Conservation (phyloP, 2,113 vertebrate genomes). For the Spizaetus ornatus region DNA sequence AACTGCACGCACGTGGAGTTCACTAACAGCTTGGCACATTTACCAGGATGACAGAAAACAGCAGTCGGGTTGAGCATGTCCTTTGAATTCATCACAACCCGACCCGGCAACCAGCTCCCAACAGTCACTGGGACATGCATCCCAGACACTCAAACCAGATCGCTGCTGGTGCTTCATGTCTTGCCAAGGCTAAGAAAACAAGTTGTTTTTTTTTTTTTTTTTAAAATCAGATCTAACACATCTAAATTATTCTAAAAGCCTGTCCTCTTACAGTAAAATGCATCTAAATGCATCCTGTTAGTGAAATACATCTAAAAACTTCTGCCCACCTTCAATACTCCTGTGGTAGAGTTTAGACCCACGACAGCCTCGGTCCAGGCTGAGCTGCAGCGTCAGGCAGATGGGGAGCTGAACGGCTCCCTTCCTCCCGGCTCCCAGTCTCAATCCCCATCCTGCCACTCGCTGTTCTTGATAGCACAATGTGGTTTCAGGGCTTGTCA, state of each 20-base stretch:
- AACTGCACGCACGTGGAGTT: rapidly evolving
- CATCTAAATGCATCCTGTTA: too few species aligned
- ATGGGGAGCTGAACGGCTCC: rapidly evolving
- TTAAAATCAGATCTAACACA: not conserved
- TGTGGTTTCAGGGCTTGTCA: not conserved
- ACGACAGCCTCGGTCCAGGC: rapidly evolving
- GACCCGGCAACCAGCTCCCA: not conserved
- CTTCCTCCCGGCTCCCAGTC: not conserved
- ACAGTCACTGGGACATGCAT: rapidly evolving
- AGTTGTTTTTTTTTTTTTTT: rapidly evolving
- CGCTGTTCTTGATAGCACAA: not conserved
- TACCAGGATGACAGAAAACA: not conserved
- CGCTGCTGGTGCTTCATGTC: not conserved
- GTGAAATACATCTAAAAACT: not conserved
- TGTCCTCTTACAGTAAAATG: not conserved
- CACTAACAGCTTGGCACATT: not conserved
- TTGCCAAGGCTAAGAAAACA: not conserved
- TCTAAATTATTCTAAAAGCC: not conserved
- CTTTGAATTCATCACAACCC: not conserved
- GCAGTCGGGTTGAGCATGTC: rapidly evolving
- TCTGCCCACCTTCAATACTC: not conserved
- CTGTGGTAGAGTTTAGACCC: not conserved
- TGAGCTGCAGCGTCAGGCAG: not conserved
- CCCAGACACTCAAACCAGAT: not conserved
- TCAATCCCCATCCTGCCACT: not conserved